phyloP scores from a whole-genome alignment of 2,888 invertebrate genomes.

The Drosophila colorata region DNA sequence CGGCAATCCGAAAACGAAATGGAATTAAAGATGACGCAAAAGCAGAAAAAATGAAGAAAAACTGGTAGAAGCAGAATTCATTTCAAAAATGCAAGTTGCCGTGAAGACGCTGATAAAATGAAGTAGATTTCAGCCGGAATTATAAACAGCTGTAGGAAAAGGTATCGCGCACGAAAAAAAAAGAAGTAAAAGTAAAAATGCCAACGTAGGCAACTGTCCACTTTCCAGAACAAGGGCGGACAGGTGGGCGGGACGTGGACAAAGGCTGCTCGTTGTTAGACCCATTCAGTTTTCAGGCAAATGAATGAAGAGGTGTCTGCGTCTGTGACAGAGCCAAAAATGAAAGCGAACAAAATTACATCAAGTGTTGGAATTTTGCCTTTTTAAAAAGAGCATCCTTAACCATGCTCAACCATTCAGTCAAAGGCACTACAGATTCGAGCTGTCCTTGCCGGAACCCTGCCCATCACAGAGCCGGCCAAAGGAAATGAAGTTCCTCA shows the following conservation, averaged over 20 bases:
- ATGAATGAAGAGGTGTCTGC: constrained; percentile 66
- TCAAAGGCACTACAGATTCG: constrained; percentile 44
- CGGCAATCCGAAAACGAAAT: constrained; percentile 45
- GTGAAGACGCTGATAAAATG: constrained; percentile 78
- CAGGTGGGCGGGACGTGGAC: constrained; percentile 6
- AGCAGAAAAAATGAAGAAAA: constrained; percentile 28
- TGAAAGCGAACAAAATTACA: constrained; percentile 64
- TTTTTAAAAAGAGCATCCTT: constrained; percentile 40
- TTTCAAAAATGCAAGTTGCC: constrained; percentile 77
- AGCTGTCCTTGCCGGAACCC: constrained; percentile 7
- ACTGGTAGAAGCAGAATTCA: constrained; percentile 45
- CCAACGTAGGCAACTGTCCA: constrained; percentile 59
- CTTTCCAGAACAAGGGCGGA: constrained; percentile 27
- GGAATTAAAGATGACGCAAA: constrained; percentile 66
- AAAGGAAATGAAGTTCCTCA: constrained; percentile 50
- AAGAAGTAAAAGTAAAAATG: constrained; percentile 36
- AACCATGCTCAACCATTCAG: constrained; percentile 22
- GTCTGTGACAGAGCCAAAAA: constrained; percentile 19
- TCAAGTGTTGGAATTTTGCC: constrained; percentile 46
- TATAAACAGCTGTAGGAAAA: constrained; percentile 63
- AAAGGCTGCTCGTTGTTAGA: constrained; percentile 27
- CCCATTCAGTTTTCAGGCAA: constrained; percentile 64
- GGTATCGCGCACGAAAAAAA: constrained; percentile 15
- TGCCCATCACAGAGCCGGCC: constrained; percentile 7
- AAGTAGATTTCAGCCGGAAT: constrained; percentile 72